Evolutionary conservation across 2,888 invertebrate genomes (phyloP), one percentile per base, ranked within the genome.

Genomic region (Parnassius smintheus): DNA sequence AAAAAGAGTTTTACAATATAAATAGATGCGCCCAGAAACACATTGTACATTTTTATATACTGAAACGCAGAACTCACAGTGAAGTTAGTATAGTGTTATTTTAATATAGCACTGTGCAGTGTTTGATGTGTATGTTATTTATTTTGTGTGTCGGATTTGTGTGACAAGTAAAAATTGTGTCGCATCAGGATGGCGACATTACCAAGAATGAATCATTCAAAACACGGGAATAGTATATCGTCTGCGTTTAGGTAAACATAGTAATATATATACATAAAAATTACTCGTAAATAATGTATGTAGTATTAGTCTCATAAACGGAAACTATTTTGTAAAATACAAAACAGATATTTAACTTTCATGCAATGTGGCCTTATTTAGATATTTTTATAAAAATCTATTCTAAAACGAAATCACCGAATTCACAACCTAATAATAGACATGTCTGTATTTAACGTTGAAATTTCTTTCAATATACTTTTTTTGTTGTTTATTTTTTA

Each of bases 181-280:
- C 18, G 65, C 42, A n/a, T 61, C 65, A 76, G 71, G 74, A 91
- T 91, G 91, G 91, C 91, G 75, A 91, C 91, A 69, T 85, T 91
- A 75, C 91, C 91, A 25, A 81, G 91, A 70, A 84, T 83, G 78
- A 85, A 86, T 72, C 80, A 75, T 72, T 82, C 89, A 62, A 91
- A 86, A 77, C 84, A 86, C 72, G 84, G 78, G 66, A 76, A 75
- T 72, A 76, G 70, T 70, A 75, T 87, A 69, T 72, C 88, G 10
- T 59, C 59, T n/a, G 50, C 50, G 42, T 63, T 58, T 13, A 59
- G 56, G 52, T 56, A n/a, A 25, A 35, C 25, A 10, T 18, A n/a
- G n/a, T 46, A 1, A 12, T 44, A 25, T 25, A 25, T 35, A 18
- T 1, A 18, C 42, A 44, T 9, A 44, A 44, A 2, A 9, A 44